Evolutionary conservation across 2,888 invertebrate species (phyloP).

Genomic region (Stenolophus ochropezus): DNA sequence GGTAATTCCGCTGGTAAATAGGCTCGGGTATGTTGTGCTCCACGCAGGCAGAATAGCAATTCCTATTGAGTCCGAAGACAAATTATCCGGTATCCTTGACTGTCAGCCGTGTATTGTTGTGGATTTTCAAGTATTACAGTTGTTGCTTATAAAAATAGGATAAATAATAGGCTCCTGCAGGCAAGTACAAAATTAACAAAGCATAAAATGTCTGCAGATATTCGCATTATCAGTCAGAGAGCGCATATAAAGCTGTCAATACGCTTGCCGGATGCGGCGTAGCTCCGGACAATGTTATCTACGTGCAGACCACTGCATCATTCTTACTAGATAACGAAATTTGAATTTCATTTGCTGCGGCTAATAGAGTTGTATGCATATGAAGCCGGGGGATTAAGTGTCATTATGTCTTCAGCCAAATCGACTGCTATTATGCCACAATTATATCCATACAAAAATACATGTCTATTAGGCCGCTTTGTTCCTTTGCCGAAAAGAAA

Average conservation of each 20-base stretch:
- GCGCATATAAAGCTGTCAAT: constrained; percentile 46
- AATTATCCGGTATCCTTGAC: constrained; percentile 37
- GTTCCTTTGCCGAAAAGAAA: background rate
- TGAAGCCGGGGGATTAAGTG: background rate
- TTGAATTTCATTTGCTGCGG: constrained; percentile 37
- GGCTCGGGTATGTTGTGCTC: background rate
- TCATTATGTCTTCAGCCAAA: background rate
- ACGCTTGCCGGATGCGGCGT: constrained; percentile 40
- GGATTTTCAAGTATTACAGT: constrained; percentile 42
- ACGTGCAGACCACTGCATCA: background rate
- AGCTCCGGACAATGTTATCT: constrained; percentile 35
- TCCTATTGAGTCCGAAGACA: constrained; percentile 22
- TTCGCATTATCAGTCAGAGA: constrained; percentile 50
- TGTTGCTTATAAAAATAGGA: constrained; percentile 36
- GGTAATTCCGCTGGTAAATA: background rate
- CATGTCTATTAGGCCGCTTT: background rate
- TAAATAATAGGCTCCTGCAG: constrained; percentile 39
- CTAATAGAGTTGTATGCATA: constrained; percentile 35
- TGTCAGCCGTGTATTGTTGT: constrained; percentile 38
- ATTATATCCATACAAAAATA: background rate
- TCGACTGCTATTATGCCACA: background rate
- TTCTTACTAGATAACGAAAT: constrained; percentile 38
- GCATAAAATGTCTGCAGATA: constrained; percentile 48
- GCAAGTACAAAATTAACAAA: constrained; percentile 50
- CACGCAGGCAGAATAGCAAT: background rate